These are phyloP conservation scores for Arremon aurantiirostris DNA, from an alignment of 2,797 vertebrate genomes.

Conservation along the genomic window DNA sequence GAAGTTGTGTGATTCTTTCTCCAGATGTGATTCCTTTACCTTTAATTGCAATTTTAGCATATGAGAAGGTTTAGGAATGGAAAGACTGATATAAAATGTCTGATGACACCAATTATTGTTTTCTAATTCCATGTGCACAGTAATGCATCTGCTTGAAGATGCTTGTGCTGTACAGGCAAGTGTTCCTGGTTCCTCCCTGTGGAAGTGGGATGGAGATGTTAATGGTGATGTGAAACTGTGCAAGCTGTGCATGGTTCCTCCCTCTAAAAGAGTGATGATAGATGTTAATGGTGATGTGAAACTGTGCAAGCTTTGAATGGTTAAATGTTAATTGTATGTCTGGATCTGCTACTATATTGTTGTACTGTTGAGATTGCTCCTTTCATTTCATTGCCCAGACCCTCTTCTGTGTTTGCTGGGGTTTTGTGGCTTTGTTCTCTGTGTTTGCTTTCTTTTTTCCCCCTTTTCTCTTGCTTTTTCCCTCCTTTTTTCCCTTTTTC, in stretches of 20 bases:
- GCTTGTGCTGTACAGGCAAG: not conserved
- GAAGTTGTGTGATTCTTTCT: not conserved
- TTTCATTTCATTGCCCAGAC: not conserved
- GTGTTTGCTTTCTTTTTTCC: not conserved
- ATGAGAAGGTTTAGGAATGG: not conserved
- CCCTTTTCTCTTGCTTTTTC: not conserved
- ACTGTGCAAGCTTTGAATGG: not conserved
- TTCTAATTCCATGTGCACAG: not conserved
- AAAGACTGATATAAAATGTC: not conserved
- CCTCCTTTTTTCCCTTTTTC: fast-evolving
- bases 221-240: fast-evolving
- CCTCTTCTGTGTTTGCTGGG: not conserved
- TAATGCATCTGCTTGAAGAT: not conserved
- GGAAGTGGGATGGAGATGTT: not conserved
- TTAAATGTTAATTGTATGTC: not conserved
- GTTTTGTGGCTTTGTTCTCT: not conserved
- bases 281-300: not conserved
- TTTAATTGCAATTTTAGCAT: not conserved
- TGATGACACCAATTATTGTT: not conserved
- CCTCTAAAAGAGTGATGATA: not conserved
- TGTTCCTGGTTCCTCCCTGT: not conserved
- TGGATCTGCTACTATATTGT: not conserved
- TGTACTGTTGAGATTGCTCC: not conserved
- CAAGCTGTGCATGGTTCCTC: not conserved
- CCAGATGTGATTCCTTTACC: not conserved